Evolutionary conservation across 2,888 invertebrate genomes (phyloP).

Genomic region (Terebella lapidaria): DNA sequence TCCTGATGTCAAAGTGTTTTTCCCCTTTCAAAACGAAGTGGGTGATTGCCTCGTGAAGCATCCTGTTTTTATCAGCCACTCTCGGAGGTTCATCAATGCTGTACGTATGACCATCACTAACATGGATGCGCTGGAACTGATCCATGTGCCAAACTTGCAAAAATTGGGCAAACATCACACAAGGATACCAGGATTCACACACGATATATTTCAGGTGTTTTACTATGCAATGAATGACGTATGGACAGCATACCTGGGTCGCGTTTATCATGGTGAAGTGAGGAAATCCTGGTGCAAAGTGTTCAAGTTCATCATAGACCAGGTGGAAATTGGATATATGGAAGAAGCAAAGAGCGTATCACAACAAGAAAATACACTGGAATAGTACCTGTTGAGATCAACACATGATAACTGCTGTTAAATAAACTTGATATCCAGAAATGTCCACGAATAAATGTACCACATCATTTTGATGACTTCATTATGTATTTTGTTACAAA

Average conservation of each 20-base stretch:
- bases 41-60: slow-evolving; percentile 3
- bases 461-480: too few species aligned
- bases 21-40: slow-evolving; percentile 6
- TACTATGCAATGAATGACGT: slow-evolving; percentile 10
- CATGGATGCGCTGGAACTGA: not conserved
- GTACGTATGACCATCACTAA: slow-evolving; percentile 9
- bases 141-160: slow-evolving; percentile 16
- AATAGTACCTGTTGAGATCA: too few species aligned
- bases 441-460: too few species aligned
- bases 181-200: too few species aligned
- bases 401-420: too few species aligned
- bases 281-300: slow-evolving; percentile 13
- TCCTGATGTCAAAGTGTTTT: slow-evolving; percentile 13
- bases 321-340: slow-evolving; percentile 16
- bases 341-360: too few species aligned
- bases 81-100: slow-evolving; percentile 17
- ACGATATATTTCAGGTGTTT: slow-evolving; percentile 10
- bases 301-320: slow-evolving; percentile 14
- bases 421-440: too few species aligned
- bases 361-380: too few species aligned
- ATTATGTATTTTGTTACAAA: too few species aligned
- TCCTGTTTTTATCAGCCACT: slow-evolving; percentile 13
- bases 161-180: too few species aligned
- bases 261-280: slow-evolving; percentile 1
- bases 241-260: slow-evolving; percentile 12